Evolutionary conservation across 2,888 invertebrate genomes (phyloP).

Genomic region (Melipona bicolor): DNA sequence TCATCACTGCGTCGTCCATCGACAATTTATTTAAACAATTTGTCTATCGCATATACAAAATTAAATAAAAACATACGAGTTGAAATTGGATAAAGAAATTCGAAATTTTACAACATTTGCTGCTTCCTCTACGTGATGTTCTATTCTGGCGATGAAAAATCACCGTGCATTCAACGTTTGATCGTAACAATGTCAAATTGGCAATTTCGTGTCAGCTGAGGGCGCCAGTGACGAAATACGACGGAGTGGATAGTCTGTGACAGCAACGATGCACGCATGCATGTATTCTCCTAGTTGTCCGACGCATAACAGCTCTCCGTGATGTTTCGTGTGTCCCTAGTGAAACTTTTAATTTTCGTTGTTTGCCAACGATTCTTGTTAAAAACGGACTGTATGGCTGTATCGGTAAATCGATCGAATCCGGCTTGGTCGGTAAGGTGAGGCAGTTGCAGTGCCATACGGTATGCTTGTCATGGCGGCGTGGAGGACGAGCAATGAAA

Average conservation of each 20-base stretch:
- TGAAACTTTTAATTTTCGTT: background rate
- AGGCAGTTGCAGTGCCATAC: conserved; percentile 42
- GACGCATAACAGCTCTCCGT: conserved; percentile 51
- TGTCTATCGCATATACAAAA: background rate
- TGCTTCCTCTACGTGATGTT: background rate
- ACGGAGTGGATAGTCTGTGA: conserved; percentile 65
- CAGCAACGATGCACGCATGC: conserved; percentile 1
- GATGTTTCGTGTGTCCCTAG: background rate
- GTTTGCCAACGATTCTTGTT: too few relatives aligned
- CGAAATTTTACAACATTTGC: background rate
- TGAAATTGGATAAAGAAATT: background rate
- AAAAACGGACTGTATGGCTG: background rate
- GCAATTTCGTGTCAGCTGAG: conserved; percentile 64
- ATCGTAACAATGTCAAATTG: conserved; percentile 15
- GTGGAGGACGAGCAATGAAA: conserved; percentile 67
- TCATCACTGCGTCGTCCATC: conserved; percentile 2
- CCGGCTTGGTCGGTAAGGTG: conserved; percentile 33
- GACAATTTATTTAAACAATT: too few relatives aligned
- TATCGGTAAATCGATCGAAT: conserved; percentile 43
- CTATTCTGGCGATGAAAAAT: background rate
- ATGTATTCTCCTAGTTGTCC: conserved; percentile 24
- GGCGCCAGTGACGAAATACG: conserved; percentile 70
- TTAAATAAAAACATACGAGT: background rate
- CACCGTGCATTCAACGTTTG: conserved; percentile 15
- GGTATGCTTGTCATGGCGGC: conserved; percentile 62